Percentiles rank a stretch among this genome's conserved stretches.
phyloP scores from a whole-genome alignment of 2,113 vertebrate species.

The Myotis brandtii region DNA sequence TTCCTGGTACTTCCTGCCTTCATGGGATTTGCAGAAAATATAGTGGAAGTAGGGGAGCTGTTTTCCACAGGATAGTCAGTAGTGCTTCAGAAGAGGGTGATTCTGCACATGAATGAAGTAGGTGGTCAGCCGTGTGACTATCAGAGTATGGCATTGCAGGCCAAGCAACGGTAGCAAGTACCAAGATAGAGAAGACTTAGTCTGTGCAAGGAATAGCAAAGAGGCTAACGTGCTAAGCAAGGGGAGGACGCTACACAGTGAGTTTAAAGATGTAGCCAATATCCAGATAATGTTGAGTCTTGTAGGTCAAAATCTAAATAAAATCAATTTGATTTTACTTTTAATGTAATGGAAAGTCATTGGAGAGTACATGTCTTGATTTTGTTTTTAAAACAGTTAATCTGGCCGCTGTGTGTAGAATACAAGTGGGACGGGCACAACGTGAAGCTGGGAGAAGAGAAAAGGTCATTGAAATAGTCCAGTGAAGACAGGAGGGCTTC shows the following conservation, averaged over 20 bases:
- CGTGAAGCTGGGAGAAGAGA: neutral
- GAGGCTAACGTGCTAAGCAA: neutral
- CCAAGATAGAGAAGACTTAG: neutral
- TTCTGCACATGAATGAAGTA: neutral
- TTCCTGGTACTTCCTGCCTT: neutral
- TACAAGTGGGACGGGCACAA: neutral
- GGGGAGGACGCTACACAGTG: neutral
- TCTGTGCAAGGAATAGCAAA: neutral
- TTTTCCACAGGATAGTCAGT: neutral
- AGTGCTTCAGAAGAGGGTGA: neutral
- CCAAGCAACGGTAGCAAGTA: neutral
- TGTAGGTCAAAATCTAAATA: neutral
- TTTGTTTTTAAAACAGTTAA: neutral
- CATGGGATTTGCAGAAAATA: neutral
- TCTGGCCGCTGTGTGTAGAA: neutral
- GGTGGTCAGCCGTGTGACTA: neutral
- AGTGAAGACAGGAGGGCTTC: neutral
- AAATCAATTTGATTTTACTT: conserved; percentile 1
- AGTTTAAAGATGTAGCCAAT: neutral
- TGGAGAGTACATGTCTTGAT: neutral
- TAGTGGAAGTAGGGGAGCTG: neutral
- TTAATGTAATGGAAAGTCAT: neutral
- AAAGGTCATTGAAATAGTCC: neutral
- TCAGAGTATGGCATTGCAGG: neutral
- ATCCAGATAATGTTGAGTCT: neutral